Conservation (phyloP, 2,113 vertebrate species). For the Catharus bicknelli region DNA sequence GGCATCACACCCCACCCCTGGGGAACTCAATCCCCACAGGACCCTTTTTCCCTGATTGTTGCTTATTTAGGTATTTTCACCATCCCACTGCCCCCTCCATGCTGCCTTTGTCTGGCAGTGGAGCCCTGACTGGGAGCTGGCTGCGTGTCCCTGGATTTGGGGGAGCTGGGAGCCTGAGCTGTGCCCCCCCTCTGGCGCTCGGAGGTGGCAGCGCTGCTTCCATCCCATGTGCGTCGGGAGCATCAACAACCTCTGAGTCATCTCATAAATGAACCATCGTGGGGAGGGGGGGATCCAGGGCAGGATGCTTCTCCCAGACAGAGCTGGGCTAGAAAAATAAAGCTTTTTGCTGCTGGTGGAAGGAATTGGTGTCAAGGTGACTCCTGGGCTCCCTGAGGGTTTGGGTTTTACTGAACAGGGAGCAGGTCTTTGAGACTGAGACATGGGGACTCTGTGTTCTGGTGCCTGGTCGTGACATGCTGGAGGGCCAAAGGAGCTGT, state of each 20-base stretch:
- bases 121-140: not conserved
- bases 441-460: not conserved
- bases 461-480: not conserved
- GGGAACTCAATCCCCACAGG: not conserved
- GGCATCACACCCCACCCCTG: not conserved
- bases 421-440: not conserved
- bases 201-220: not conserved
- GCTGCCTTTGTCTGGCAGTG: not conserved
- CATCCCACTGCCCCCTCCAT: too few relatives aligned
- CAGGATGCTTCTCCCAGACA: not conserved
- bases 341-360: not conserved
- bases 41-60: not conserved
- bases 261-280: not conserved
- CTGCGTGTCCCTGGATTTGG: not conserved
- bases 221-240: not conserved
- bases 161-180: not conserved
- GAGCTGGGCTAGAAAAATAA: not conserved
- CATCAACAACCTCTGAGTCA: conserved; percentile 26
- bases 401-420: not conserved
- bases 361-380: not conserved
- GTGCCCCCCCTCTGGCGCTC: not conserved
- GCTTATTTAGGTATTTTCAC: not conserved
- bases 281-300: not conserved
- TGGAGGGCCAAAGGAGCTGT: not conserved
- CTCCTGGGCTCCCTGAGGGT: not conserved